phyloP scores from a whole-genome alignment of 2,888 invertebrate species.

The Synanthedon myopaeformis region DNA sequence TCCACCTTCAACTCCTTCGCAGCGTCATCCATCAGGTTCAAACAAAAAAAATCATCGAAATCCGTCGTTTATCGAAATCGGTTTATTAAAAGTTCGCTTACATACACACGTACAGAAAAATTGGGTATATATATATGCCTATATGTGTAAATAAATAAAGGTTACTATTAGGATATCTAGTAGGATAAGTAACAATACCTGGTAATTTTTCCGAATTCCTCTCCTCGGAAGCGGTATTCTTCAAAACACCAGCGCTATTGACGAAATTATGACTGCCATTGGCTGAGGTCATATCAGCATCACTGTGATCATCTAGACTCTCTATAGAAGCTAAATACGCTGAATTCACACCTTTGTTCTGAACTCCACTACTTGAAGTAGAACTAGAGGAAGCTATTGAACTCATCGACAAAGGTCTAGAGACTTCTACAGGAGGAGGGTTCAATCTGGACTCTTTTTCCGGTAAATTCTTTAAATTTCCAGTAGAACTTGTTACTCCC shows the following conservation, averaged over 20 bases:
- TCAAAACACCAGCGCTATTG: constrained; percentile 46
- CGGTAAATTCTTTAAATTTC: constrained; percentile 48
- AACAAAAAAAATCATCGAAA: too few species aligned
- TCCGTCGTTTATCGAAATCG: too few species aligned
- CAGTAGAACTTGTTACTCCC: constrained; percentile 50
- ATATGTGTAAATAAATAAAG: not conserved
- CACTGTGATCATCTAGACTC: constrained; percentile 85
- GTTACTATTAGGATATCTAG: not conserved
- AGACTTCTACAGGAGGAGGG: constrained; percentile 67
- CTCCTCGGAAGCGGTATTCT: constrained; percentile 35
- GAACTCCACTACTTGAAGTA: constrained; percentile 72
- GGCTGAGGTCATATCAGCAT: constrained; percentile 71
- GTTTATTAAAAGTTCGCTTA: too few species aligned
- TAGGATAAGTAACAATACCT: constrained; percentile 19
- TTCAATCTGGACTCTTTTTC: constrained; percentile 64
- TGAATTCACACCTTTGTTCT: constrained; percentile 75
- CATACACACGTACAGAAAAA: too few species aligned
- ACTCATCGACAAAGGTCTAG: constrained; percentile 79
- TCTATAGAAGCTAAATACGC: constrained; percentile 90
- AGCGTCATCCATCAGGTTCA: too few species aligned
- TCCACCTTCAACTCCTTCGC: too few species aligned
- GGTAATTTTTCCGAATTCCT: constrained; percentile 36
- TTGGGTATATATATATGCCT: too few species aligned
- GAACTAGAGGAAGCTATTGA: constrained; percentile 83
- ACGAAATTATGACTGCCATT: constrained; percentile 58